phyloP scores from a whole-genome alignment of 2,888 invertebrate species.

The Xylota sylvarum region DNA sequence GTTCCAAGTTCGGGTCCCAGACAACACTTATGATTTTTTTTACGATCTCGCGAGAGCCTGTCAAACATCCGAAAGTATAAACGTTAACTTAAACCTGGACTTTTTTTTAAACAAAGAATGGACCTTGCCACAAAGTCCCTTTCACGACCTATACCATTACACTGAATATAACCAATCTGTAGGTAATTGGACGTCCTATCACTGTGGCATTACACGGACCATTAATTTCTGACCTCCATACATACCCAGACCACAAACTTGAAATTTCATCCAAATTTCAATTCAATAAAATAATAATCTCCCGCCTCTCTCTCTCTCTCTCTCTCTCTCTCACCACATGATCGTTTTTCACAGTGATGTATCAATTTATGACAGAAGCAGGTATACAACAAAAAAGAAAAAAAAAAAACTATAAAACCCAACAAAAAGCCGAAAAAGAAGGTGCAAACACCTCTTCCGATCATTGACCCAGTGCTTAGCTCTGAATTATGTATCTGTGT shows the following conservation, averaged over 20 bases:
- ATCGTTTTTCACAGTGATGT: constrained; percentile 26
- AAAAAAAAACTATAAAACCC: constrained; percentile 45
- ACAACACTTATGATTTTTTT: too few species aligned
- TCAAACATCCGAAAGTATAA: too few species aligned
- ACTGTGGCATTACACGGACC: neutral
- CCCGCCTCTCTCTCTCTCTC: neutral
- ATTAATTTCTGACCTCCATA: constrained; percentile 10
- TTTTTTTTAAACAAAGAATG: too few species aligned
- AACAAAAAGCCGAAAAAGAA: constrained; percentile 57
- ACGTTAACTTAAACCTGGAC: too few species aligned
- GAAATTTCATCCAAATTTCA: constrained; percentile 1
- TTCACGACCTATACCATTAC: constrained; percentile 12
- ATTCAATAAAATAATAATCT: neutral
- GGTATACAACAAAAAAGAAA: constrained; percentile 50
- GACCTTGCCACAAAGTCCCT: neutral
- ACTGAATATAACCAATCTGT: neutral
- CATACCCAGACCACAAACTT: constrained; percentile 10
- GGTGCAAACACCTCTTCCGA: constrained; percentile 72
- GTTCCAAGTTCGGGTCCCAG: too few species aligned
- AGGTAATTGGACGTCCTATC: neutral
- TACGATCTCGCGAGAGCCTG: too few species aligned
- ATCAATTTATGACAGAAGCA: constrained; percentile 45
- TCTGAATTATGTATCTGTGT: constrained; percentile 73
- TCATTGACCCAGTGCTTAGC: constrained; percentile 75
- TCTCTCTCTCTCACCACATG: constrained; percentile 10